A percentile compares a stretch with the other conserved stretches of the same genome.
These are phyloP conservation scores for Axea sp. DNA, from an alignment of 2,888 invertebrate species.

Conservation along the genomic window DNA sequence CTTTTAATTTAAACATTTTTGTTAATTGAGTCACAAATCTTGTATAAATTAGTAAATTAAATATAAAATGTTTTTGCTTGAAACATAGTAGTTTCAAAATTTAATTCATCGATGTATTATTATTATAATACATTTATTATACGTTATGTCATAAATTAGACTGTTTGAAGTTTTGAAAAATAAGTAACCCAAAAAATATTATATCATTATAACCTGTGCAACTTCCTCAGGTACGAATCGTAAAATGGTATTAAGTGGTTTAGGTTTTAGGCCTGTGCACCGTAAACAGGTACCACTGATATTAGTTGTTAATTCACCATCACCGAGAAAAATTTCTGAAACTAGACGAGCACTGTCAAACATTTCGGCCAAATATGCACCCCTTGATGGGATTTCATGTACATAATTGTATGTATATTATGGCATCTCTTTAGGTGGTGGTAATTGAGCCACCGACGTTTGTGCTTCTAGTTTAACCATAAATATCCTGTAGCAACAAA, in stretches of 20 bases:
- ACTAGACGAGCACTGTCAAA: slow-evolving; percentile 86
- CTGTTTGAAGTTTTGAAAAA: too few relatives aligned
- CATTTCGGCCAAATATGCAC: slow-evolving; percentile 92
- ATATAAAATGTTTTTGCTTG: too few relatives aligned
- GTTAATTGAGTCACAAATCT: too few relatives aligned
- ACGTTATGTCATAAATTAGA: too few relatives aligned
- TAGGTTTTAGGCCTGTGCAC: slow-evolving; percentile 81
- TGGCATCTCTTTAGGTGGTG: slow-evolving; percentile 85
- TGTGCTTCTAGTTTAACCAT: slow-evolving; percentile 86
- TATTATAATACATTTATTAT: too few relatives aligned
- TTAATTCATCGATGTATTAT: too few relatives aligned
- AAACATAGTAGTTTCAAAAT: too few relatives aligned
- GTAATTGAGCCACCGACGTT: slow-evolving; percentile 84
- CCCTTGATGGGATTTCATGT: slow-evolving; percentile 84
- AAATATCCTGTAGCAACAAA: slow-evolving; percentile 92
- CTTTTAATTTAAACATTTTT: too few relatives aligned
- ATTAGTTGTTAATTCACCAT: slow-evolving; percentile 80
- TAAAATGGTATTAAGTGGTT: slow-evolving; percentile 70
- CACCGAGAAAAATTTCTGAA: slow-evolving; percentile 87
- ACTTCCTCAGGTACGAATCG: slow-evolving; percentile 71
- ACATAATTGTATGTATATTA: slow-evolving; percentile 87
- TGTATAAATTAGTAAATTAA: too few relatives aligned
- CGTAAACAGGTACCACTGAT: slow-evolving; percentile 78
- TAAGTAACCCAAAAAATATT: too few relatives aligned
- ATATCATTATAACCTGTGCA: slow-evolving; percentile 4